Base-by-base conservation (phyloP, 2,113 vertebrate species). In the Eptesicus fuscus region DNA sequence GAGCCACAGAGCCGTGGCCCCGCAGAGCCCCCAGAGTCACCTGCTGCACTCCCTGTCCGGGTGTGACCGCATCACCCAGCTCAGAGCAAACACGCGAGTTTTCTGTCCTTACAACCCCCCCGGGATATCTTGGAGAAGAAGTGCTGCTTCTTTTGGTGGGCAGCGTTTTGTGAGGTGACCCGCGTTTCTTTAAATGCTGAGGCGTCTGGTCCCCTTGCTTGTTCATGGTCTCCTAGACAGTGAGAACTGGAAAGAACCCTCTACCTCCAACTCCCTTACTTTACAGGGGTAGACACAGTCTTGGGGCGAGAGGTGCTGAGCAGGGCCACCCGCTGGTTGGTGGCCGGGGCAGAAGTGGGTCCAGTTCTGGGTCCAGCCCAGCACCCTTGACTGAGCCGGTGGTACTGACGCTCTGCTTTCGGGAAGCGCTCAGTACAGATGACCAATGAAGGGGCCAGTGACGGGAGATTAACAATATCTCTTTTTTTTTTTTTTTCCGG, bases 251-350 rank as follows among this genome's bases (percentile, higher is more conserved):
- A 70, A 18, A 83, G 53, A 40, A 65, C 13, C 9, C 42, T 30
- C 28, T 10, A 8, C 42, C 40, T 83, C 30, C n/a, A 17, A 9
- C 11, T 59, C 25, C 42, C 49, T 51, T 25, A 30, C 69, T 25
- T 23, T 7, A 79, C 8, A 30, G 86, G 25, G 0, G 0, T 13
- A 74, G 65, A 69, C 42, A n/a, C 11, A n/a, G 69, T 59, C 32
- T 67, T 16, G 22, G 89, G 5, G 70, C 0, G 1, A 51, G 30
- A 63, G 11, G 42, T 12, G 4, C 25, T 61, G 30, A 20, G 1
- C 25, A 1, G 3, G 70, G 40, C 37, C 32, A 9, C 25, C 47
- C 17, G 20, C 25, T 2, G 2, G 8, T 1, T 17, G 30, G 14
- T 17, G 63, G n/a, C 69, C 40, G 70, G 16, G 53, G 9, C 1